Evolutionary conservation across 2,113 vertebrate species (phyloP), one percentile per base, ranked within the genome.

Genomic region (Mellivora capensis): DNA sequence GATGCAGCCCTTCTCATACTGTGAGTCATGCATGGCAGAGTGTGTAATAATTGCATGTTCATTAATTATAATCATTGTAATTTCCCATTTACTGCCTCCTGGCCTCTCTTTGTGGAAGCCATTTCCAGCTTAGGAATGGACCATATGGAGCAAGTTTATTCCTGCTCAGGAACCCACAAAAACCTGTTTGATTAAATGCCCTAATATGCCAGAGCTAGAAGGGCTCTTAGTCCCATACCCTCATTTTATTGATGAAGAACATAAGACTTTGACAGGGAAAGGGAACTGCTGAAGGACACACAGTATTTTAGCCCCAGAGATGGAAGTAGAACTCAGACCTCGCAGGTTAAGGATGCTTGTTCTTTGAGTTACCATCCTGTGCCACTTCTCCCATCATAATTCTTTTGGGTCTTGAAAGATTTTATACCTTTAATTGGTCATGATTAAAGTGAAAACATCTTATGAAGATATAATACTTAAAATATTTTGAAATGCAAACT

Each of bases 201-300:
- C 29, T 94, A 54, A n/a, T 54, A 82, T 86, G 17, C 20, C 64
- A 77, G 39, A 96, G 15, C 25, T 87, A n/a, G 54, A 87, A 79
- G 69, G 49, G 13, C 59, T 93, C 37, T 91, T 80, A 80, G 34
- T 71, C 27, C 44, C 85, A 4, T 44, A 17, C 15, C 17, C 5
- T 90, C 34, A 79, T 91, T 93, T 91, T 85, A n/a, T 52, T 82
- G 87, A 79, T 42, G 59, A 86, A 61, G 20, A 91, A 92, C 54
- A 25, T 83, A 44, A 92, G 17, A 29, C 37, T 39, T 5, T 84
- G 37, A 64, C 20, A 52, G 14, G 15, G 42, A 87, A 67, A 62
- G 7, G 29, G 62, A 87, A 34, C 39, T 91, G 13, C 18, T 18
- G 10, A 93, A 81, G 64, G 80, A 54, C 10, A 91, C 8, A 61